Base-by-base conservation (phyloP, 2,797 vertebrate genomes). In the Accipiter superciliosus region DNA sequence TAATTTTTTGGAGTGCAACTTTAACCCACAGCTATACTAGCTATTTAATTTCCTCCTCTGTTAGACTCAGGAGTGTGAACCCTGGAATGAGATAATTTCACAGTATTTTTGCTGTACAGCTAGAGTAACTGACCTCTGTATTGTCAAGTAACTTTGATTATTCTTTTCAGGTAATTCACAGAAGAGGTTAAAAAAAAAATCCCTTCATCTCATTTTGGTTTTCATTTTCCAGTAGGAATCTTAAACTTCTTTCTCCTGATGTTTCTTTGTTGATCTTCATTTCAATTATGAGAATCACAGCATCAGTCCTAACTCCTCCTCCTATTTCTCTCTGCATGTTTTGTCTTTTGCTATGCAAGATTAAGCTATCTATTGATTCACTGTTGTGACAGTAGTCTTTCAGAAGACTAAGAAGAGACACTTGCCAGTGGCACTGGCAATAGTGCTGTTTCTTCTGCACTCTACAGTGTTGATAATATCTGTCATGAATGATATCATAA, bases 401-500 rank as follows among this genome's bases (percentile, higher is more conserved):
- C 74, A 73, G 90, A 78, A 85, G 83, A 62, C 63, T 57, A 73
- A 70, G 78, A 85, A 85, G 71, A 93, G 63, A 78, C 85, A 49
- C 53, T 94, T 95, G 90, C 90, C 83, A 83, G 67, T 93, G 95
- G 82, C 83, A 42, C 39, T 88, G 78, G 74, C 74, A 85, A 7
- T 66, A 45, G 52, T 49, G 35, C 71, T 83, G 55, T 73, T 96
- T 93, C 63, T 92, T 78, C 58, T 90, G 57, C 18, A 13, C 44
- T 92, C 58, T 25, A 39, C 63, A 10, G 21, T 58, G 63, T 80
- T 92, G 90, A 76, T 94, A 80, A 81, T 92, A 96, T 78, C 53
- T 85, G 35, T 94, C 78, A 8, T 80, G 84, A 97, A 61, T 89
- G 66, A 66, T 93, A 93, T 90, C 89, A 77, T 90, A 92, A 76